phyloP scores from a whole-genome alignment of 2,797 vertebrate species.

The Sebastes cheni region DNA sequence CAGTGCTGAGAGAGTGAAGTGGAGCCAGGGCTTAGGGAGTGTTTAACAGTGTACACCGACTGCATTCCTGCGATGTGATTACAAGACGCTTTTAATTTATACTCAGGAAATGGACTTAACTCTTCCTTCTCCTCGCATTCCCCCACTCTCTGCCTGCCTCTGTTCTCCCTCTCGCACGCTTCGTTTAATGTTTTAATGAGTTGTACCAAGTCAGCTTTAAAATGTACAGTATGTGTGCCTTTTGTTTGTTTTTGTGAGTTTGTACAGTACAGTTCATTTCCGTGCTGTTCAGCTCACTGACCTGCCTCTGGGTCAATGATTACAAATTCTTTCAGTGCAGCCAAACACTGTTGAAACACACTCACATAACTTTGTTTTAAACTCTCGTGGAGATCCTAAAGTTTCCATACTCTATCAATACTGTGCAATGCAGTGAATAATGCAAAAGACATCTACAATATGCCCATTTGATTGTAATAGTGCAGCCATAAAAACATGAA shows the following conservation, averaged over 20 bases:
- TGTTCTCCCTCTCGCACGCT: conserved; percentile 16
- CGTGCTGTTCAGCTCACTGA: not conserved
- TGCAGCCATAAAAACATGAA: not conserved
- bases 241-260: conserved; percentile 2
- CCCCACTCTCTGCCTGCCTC: conserved; percentile 49
- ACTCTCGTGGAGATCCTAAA: not conserved
- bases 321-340: not conserved
- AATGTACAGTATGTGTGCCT: conserved; percentile 9
- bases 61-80: conserved; percentile 88
- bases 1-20: conserved; percentile 84
- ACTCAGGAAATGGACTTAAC: conserved; percentile 86
- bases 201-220: conserved; percentile 7
- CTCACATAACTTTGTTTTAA: not conserved
- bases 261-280: not conserved
- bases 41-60: conserved; percentile 86
- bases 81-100: conserved; percentile 87
- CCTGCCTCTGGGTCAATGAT: not conserved
- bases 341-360: not conserved
- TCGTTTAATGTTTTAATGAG: conserved; percentile 40
- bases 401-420: not conserved
- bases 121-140: conserved; percentile 71
- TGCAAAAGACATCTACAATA: not conserved
- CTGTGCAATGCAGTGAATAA: not conserved
- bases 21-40: conserved; percentile 85
- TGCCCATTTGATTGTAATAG: not conserved